Evolutionary conservation across 1,140 invertebrate species (phyloP).

Genomic region (Potamilus streckersoni): DNA sequence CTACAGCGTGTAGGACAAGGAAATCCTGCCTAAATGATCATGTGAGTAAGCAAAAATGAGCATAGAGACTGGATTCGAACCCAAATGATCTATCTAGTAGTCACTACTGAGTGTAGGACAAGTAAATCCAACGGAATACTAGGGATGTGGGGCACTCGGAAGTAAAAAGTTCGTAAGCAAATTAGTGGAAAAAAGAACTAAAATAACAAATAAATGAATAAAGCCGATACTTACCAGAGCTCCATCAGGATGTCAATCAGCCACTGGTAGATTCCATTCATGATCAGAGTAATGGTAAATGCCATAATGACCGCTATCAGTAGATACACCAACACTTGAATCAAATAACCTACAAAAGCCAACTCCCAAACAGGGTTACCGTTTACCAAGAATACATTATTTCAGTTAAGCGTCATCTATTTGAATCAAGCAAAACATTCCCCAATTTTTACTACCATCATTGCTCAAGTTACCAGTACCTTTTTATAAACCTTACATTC

Average conservation of each 20-base stretch:
- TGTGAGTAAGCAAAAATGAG: too few relatives aligned
- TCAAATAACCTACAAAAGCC: conserved; percentile 28
- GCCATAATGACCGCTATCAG: conserved; percentile 20
- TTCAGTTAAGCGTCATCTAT: not conserved
- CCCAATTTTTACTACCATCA: not conserved
- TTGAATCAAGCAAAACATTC: not conserved
- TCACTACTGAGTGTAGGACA: too few relatives aligned
- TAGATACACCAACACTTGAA: conserved; percentile 30
- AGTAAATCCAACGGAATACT: too few relatives aligned
- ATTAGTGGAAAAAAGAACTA: not conserved
- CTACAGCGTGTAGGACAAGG: too few relatives aligned
- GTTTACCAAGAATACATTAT: not conserved
- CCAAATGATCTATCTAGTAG: too few relatives aligned
- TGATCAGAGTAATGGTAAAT: conserved; percentile 21
- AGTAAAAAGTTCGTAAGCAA: not conserved
- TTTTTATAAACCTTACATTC: too few relatives aligned
- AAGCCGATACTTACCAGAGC: conserved; percentile 27
- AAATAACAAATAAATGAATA: not conserved
- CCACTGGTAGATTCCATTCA: conserved; percentile 19
- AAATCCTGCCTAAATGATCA: too few relatives aligned
- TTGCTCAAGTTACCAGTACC: too few relatives aligned
- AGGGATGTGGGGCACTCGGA: too few relatives aligned
- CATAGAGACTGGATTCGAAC: too few relatives aligned
- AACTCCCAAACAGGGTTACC: not conserved
- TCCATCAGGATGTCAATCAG: conserved; percentile 14